phyloP scores from a whole-genome alignment of 2,113 vertebrate genomes.

The Caretta caretta region DNA sequence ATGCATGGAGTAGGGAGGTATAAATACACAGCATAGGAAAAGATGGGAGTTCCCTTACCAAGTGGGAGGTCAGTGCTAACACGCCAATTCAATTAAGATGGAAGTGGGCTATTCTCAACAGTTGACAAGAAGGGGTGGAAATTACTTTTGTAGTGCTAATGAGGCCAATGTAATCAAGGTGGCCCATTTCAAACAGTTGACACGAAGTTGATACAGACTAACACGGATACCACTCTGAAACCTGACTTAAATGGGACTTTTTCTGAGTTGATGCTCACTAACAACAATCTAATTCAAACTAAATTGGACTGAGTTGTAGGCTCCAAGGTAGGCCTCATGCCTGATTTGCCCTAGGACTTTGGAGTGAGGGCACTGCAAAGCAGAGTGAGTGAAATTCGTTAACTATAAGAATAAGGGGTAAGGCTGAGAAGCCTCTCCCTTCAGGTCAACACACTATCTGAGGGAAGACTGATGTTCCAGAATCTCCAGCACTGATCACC shows the following conservation, averaged over 20 bases:
- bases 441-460: neutral
- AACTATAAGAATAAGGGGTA: neutral
- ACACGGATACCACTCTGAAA: no score
- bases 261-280: neutral
- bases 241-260: neutral
- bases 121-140: no score
- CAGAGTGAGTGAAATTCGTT: neutral
- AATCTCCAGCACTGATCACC: accelerated
- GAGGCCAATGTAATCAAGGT: no score
- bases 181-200: no score
- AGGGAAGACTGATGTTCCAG: neutral
- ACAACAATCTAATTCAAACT: neutral
- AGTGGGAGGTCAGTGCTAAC: no score
- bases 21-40: no score
- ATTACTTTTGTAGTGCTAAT: no score
- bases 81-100: no score
- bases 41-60: no score
- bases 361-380: neutral
- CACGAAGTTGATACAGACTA: no score
- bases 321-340: neutral
- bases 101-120: no score
- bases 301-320: neutral
- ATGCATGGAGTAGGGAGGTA: no score
- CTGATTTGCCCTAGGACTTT: neutral
- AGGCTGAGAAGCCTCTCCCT: neutral